Evolutionary conservation across 35 echinoderm and acorn worm species (phyloP), one percentile per base, ranked within the genome.

Genomic region (Lytechinus pictus): DNA sequence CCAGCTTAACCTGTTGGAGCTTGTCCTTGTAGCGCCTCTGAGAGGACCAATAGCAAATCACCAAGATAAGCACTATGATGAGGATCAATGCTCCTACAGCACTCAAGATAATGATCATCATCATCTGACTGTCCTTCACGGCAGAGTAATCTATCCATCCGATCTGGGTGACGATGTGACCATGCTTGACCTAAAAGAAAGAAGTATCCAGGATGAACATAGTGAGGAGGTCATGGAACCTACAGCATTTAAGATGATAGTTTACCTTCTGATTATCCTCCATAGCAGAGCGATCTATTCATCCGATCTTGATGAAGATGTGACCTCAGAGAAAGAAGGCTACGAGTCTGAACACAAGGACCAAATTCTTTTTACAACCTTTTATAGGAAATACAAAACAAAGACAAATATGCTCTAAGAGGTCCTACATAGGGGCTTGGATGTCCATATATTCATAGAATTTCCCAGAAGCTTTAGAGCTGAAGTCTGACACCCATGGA

Each of bases 91-190:
- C 5, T 24, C 92, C 92, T 8, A 93, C 53, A 10, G 10, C 54
- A 57, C 92, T 28, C 53, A 93, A 10, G 53, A 93, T 93, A 13
- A 57, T 12, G 54, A 93, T 55, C 53, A 57, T 10, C 54, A 93
- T 93, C 53, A 93, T 55, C 8, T 54, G 14, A 54, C 55, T 55
- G 54, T 57, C 27, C 9, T 28, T 52, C 29, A 90, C 88, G 13
- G 28, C 52, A 21, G 88, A 90, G 88, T 90, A 90, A 54, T 90
- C 88, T 52, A 90, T 90, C 29, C 52, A 90, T 12, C 88, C 88
- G 11, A 90, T 90, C 27, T 3, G 19, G 21, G 66, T 79, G 66
- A 79, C 21, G 19, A 79, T 16, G 66, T 79, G 66, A 8, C 66
- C 66, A 79, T 79, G 66, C 21, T 79, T 79, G 66, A 79, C 66